Base-by-base conservation (phyloP, 2,113 vertebrate genomes). In the Tupaia tana region DNA sequence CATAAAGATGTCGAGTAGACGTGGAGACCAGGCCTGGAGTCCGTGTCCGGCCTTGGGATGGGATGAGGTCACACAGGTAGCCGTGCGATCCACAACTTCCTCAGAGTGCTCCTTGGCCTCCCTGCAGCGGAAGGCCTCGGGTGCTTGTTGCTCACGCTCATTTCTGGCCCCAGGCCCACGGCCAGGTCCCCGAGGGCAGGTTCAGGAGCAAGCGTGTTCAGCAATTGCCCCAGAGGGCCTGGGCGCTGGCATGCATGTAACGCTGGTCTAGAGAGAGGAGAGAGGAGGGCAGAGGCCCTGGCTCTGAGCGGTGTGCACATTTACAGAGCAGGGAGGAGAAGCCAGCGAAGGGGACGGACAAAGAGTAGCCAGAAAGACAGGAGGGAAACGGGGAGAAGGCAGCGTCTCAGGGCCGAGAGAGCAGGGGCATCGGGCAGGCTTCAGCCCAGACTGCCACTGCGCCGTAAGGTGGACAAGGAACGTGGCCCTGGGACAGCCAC, bases 401-500 rank as follows among this genome's bases (percentile, higher is more conserved):
- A 8, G 12, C 2, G 7, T 74, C 73, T 81, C 84, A 19, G 61
- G 58, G n/a, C 54, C 27, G 3, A n/a, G 64, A 67, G 29, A 63
- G 34, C 7, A 84, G 34, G 1, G 18, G 2, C 2, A 1, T 58
- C 24, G 19, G 31, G 31, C 56, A 24, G 11, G 43, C 8, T 56
- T 24, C 56, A 61, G 2, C 20, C 0, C 4, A 31, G n/a, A 82
- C 63, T 4, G 7, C 2, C 12, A 27, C n/a, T 43, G 31, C 29
- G 27, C 11, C 2, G 9, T 3, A 13, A 6, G 13, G 24, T 0
- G 7, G 88, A 54, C 31, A 1, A 22, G 71, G 29, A 15, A 13
- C 0, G 3, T 24, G 58, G 18, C 59, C 1, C 0, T 4, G 16
- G 31, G 27, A 1, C 0, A 56, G n/a, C 24, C 1, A 24, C 0